Conservation (phyloP, 1,140 invertebrate genomes). For the Hormaphis cornu region DNA sequence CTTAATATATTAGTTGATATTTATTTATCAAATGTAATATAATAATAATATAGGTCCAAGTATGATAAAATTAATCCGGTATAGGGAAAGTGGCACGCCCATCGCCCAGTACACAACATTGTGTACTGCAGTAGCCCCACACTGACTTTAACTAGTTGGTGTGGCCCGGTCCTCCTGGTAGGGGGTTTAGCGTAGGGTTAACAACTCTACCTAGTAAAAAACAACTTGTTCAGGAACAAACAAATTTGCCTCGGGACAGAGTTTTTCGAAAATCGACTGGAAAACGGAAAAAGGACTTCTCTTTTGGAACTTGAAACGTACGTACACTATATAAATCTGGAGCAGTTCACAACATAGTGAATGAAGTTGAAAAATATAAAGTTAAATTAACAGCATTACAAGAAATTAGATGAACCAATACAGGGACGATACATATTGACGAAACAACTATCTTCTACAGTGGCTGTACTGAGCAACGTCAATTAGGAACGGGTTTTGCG, state of each 20-base stretch:
- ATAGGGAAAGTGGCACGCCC: too few relatives aligned
- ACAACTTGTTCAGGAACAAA: neutral
- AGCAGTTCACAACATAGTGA: conserved; percentile 17
- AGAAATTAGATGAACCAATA: conserved; percentile 32
- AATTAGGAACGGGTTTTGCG: conserved; percentile 25
- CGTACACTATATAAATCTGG: conserved; percentile 28
- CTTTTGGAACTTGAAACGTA: conserved; percentile 34
- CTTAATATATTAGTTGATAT: neutral
- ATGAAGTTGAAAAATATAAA: conserved; percentile 33
- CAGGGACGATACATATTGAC: conserved; percentile 1
- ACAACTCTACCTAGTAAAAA: neutral
- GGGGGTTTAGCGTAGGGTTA: too few relatives aligned
- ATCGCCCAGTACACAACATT: too few relatives aligned
- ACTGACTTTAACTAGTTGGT: too few relatives aligned
- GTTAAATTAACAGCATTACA: conserved; percentile 33
- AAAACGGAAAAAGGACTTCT: conserved; percentile 11
- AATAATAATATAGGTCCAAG: too few relatives aligned
- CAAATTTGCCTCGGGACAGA: neutral
- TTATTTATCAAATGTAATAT: neutral
- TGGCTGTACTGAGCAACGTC: neutral
- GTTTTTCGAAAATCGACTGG: neutral
- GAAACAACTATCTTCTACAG: conserved; percentile 20
- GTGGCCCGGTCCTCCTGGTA: too few relatives aligned
- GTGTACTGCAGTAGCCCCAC: too few relatives aligned
- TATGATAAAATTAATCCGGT: too few relatives aligned